Evolutionary conservation across 2,113 vertebrate genomes (phyloP), one percentile per base, ranked within the genome.

Genomic region (Lamprologus callipterus): DNA sequence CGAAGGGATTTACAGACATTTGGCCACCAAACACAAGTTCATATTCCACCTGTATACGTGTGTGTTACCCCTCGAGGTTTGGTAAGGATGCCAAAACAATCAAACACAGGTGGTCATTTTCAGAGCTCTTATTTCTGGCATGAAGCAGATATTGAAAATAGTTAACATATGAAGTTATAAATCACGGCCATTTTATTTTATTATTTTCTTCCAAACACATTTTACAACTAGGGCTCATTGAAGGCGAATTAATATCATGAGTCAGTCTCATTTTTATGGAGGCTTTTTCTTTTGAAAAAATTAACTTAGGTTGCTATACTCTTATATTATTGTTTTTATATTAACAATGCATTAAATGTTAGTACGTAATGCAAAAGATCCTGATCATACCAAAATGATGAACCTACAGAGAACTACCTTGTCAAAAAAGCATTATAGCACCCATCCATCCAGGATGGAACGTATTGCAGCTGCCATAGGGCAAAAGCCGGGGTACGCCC

Each of bases 101-200:
- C 94, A 96, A 95, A 96, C 86, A 45, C 96, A 95, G 95, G 94
- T 96, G 95, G 95, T 93, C 93, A 91, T 91, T 95, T 91, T 90
- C 90, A 81, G 65, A 45, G 53, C 84, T 92, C 90, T 89, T 83
- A 89, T 91, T 93, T 91, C 90, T 96, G 92, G 93, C 93, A 85
- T 13, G 8, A 87, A 58, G 80, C 53, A 31, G 82, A 88, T 79
- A 4, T 42, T 90, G 89, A 94, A 95, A 95, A 96, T 91, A 90
- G 92, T 93, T 94, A 89, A 95, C 94, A 95, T 86, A 81, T 95
- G 93, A 95, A 95, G 94, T 89, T 91, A 93, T 95, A 93, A 95
- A 95, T 95, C 93, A 90, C 73, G 7, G 53, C 4, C 40, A 11
- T 81, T 94, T 87, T 65, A 88, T 90, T 92, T 93, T 85, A 87